A percentile compares a stretch with the other conserved stretches of the same genome.
Conservation (phyloP, 2,113 vertebrate species). For the Penelope pileata region DNA sequence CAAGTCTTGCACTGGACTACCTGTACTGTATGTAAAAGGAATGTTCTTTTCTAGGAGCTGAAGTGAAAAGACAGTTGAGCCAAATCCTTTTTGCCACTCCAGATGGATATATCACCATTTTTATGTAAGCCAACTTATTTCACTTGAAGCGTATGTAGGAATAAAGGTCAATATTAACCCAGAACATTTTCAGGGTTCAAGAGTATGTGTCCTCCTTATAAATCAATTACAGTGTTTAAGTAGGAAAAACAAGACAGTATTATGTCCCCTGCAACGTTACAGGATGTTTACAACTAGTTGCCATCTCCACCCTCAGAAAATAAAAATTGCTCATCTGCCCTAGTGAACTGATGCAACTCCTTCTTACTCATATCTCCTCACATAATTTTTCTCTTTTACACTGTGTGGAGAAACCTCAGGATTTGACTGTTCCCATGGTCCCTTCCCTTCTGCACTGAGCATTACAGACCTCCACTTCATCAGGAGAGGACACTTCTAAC, state of each 20-base stretch:
- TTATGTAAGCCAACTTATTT: neutral
- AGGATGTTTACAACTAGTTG: neutral
- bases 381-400: neutral
- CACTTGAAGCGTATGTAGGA: neutral
- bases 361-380: neutral
- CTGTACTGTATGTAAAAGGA: neutral
- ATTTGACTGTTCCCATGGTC: neutral
- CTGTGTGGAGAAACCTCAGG: neutral
- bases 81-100: neutral
- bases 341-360: neutral
- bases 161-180: neutral
- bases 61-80: neutral
- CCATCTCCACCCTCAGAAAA: neutral
- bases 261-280: neutral
- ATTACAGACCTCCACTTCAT: neutral
- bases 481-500: neutral
- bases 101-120: neutral
- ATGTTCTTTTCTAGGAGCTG: neutral
- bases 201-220: neutral
- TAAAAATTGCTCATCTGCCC: neutral
- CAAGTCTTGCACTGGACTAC: neutral
- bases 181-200: neutral
- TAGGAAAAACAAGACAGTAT: neutral
- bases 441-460: neutral
- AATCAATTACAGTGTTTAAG: neutral